A percentile compares a stretch with the other conserved stretches of the same genome.
Evolutionary conservation across 2,113 vertebrate species (phyloP).

Genomic region (Sinocyclocheilus anophthalmus): DNA sequence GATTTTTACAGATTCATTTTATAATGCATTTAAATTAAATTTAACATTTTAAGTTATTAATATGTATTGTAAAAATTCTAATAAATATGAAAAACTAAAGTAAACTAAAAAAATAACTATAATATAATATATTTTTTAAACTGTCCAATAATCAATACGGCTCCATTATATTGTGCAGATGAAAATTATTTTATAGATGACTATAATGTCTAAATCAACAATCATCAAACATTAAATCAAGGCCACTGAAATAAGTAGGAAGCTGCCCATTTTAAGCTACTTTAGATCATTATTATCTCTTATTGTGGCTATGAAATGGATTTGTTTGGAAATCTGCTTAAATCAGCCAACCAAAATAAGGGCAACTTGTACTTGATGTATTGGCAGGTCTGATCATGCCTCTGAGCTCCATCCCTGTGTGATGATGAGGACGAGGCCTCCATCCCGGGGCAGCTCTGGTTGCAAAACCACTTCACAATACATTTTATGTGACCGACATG

Average conservation of each 20-base stretch:
- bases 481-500: neutral
- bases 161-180: neutral
- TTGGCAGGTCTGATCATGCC: slow-evolving; percentile 52
- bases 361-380: slow-evolving; percentile 46
- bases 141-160: neutral
- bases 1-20: neutral
- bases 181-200: neutral
- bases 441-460: neutral
- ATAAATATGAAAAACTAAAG: neutral
- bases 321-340: slow-evolving; percentile 4
- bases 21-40: neutral
- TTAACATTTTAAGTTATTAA: neutral
- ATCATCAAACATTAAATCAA: neutral
- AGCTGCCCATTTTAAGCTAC: neutral
- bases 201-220: neutral
- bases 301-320: slow-evolving; percentile 12
- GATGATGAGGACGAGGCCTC: neutral
- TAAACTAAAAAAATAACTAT: neutral
- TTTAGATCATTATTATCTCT: neutral
- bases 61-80: neutral
- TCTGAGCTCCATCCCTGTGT: neutral
- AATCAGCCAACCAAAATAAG: neutral
- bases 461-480: neutral
- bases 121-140: neutral
- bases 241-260: neutral